Conservation (phyloP, 2,113 vertebrate genomes). For the Mohoua ochrocephala region DNA sequence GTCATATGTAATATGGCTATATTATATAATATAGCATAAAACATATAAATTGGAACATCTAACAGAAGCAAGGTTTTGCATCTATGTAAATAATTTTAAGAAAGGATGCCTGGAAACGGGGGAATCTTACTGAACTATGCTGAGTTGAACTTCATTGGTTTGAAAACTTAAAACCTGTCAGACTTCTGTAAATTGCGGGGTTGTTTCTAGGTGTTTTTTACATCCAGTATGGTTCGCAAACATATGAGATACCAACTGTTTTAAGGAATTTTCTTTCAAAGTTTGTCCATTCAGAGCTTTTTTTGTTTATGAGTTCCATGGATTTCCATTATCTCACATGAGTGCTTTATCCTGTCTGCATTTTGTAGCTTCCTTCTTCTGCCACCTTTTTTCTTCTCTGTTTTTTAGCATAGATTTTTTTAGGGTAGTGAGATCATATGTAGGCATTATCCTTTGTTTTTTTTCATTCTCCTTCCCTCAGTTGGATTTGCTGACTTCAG, state of each 20-base stretch:
- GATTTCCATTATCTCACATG: background rate
- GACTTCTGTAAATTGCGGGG: background rate
- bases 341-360: background rate
- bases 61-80: background rate
- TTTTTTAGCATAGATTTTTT: background rate
- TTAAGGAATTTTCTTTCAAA: background rate
- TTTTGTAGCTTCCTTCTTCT: background rate
- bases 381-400: background rate
- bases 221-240: accelerated
- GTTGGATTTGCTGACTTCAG: background rate
- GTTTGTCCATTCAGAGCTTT: background rate
- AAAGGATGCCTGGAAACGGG: background rate
- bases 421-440: background rate
- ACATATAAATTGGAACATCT: background rate
- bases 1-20: too few relatives aligned
- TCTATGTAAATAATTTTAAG: background rate
- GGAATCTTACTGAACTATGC: background rate
- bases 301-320: background rate
- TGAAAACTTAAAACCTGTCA: background rate
- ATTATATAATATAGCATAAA: background rate
- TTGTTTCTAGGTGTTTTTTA: background rate
- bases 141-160: background rate
- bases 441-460: background rate
- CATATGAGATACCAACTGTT: background rate
- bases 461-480: background rate